Evolutionary conservation across 2,797 vertebrate species (phyloP), one percentile per base, ranked within the genome.

Genomic region (Anomalospiza imberbis): DNA sequence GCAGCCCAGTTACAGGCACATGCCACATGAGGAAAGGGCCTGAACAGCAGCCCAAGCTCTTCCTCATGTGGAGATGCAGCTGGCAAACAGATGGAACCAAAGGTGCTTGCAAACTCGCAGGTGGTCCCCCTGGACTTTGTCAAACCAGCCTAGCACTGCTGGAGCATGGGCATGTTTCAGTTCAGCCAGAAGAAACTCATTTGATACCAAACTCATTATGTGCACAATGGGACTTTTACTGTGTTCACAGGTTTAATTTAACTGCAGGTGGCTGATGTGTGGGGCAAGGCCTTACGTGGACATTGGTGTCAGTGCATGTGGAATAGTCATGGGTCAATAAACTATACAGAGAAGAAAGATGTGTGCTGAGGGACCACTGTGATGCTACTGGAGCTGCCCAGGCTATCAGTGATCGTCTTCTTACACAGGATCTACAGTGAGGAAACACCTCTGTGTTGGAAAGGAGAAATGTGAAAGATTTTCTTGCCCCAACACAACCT

Each of bases 391-490:
- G 73, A 88, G 91, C 79, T 80, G 81, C 9, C 71, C 71, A 93
- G 85, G 58, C 76, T 68, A 15, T 68, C 62, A 88, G 32, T 34
- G 44, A 57, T 61, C 48, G 3, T 61, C 50, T 71, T 88, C 85
- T 58, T 45, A 81, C 16, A 47, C 13, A 55, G 67, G 31, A 62
- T 54, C 58, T 65, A 78, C 17, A 21, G 38, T 17, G 57, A 80
- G 50, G 58, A 74, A 88, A 88, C 19, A 88, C 58, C 66, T 88
- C 63, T 54, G 51, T 48, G 44, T 34, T 47, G 85, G 66, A 83
- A 92, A 96, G 70, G 79, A 94, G 88, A 78, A 88, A 74, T 7
- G 38, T 20, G 36, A 65, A 72, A 47, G 47, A n/a, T 81, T 84
- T 72, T 53, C 74, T 85, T 86, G 34, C 66, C 40, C 66, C 73